phyloP scores from a whole-genome alignment of 2,113 vertebrate genomes.

The Heptranchias perlo region DNA sequence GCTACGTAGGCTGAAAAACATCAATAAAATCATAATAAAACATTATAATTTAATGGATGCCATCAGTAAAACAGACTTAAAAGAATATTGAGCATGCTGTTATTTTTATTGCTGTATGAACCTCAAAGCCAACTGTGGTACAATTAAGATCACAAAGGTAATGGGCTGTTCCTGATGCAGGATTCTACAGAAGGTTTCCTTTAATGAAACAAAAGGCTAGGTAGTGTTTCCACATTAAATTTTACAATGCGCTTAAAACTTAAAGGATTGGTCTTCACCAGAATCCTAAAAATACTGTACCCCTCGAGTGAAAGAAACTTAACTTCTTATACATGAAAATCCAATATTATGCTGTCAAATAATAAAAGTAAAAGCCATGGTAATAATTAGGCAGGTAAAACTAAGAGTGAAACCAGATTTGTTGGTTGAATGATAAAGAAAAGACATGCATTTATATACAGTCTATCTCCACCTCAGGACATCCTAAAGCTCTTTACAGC shows the following conservation, averaged over 20 bases:
- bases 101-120: constrained; percentile 34
- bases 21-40: constrained; percentile 36
- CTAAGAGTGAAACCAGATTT: neutral
- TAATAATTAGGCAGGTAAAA: neutral
- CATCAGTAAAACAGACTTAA: constrained; percentile 27
- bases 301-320: neutral
- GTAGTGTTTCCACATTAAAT: constrained; percentile 28
- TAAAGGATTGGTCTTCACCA: neutral
- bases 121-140: neutral
- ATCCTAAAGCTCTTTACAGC: neutral
- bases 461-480: neutral
- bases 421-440: neutral
- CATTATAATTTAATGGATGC: constrained; percentile 16
- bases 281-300: neutral
- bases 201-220: neutral
- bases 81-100: constrained; percentile 30
- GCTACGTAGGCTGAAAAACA: constrained; percentile 29
- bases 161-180: neutral
- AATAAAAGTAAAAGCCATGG: neutral
- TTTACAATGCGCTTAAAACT: neutral
- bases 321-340: neutral
- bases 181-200: neutral
- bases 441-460: neutral
- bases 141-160: constrained; percentile 29
- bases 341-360: neutral